phyloP scores from a whole-genome alignment of 2,888 invertebrate genomes.

The Paralinhomoeus sp. region DNA sequence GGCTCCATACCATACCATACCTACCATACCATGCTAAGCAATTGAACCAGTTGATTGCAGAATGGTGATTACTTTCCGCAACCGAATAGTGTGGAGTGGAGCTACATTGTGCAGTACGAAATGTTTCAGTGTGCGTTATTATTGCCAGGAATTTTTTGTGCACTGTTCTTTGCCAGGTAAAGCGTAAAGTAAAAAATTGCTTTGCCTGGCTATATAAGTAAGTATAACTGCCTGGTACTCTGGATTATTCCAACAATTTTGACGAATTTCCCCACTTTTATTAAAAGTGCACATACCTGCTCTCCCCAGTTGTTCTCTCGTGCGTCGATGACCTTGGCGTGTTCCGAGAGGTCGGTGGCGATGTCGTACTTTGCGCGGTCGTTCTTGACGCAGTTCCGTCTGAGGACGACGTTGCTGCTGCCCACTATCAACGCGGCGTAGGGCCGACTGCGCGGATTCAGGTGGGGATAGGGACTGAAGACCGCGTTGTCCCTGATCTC shows the following conservation, averaged over 20 bases:
- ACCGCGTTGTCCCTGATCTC: slow-evolving; percentile 31
- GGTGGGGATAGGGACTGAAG: slow-evolving; percentile 52
- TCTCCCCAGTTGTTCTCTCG: slow-evolving; percentile 77
- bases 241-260: no score
- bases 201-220: background rate
- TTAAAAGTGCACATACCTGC: no score
- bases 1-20: no score
- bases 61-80: no score
- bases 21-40: no score
- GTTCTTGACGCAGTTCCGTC: slow-evolving; percentile 65
- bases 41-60: no score
- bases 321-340: slow-evolving; percentile 74
- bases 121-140: no score
- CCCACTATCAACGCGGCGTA: slow-evolving; percentile 75
- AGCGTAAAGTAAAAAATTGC: background rate
- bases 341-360: slow-evolving; percentile 77
- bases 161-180: background rate
- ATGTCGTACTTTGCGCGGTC: slow-evolving; percentile 73
- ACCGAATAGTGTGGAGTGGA: no score
- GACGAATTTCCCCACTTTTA: no score
- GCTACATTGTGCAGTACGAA: no score
- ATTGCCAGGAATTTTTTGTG: no score
- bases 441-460: slow-evolving; percentile 70
- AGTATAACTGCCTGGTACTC: background rate
- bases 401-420: slow-evolving; percentile 54